A percentile compares a stretch with the other conserved stretches of the same genome.
These are phyloP conservation scores for Cossypha caffra DNA, from an alignment of 2,797 vertebrate species.

Conservation along the genomic window DNA sequence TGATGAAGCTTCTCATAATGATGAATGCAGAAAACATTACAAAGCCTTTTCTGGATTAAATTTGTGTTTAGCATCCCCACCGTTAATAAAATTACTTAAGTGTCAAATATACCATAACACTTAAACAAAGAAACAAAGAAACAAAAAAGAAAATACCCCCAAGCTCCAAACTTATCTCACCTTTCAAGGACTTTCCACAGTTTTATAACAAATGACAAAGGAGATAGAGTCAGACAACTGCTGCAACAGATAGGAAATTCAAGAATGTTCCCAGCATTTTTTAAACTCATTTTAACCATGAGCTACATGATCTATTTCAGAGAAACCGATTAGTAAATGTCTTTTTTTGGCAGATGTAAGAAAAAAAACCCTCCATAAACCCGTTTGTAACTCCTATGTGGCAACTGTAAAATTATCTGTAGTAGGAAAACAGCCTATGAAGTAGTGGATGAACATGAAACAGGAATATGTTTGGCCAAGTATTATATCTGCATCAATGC, in stretches of 20 bases:
- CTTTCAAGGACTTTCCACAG: not conserved
- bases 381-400: not conserved
- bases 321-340: not conserved
- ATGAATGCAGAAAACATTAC: not conserved
- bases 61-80: not conserved
- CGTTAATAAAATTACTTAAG: not conserved
- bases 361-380: not conserved
- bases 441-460: not conserved
- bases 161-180: not conserved
- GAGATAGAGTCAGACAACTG: slow-evolving; percentile 6
- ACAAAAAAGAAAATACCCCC: not conserved
- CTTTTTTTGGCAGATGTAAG: not conserved
- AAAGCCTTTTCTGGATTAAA: not conserved
- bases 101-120: not conserved
- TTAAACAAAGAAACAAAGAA: not conserved
- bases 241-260: not conserved
- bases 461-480: not conserved
- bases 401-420: not conserved
- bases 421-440: not conserved
- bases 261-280: not conserved
- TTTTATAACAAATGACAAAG: slow-evolving; percentile 11
- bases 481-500: not conserved
- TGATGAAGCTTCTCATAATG: not conserved
- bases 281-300: not conserved
- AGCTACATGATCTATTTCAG: slow-evolving; percentile 2